Evolutionary conservation across 2,797 vertebrate species (phyloP).

Genomic region (Bryconaethiops microstoma): DNA sequence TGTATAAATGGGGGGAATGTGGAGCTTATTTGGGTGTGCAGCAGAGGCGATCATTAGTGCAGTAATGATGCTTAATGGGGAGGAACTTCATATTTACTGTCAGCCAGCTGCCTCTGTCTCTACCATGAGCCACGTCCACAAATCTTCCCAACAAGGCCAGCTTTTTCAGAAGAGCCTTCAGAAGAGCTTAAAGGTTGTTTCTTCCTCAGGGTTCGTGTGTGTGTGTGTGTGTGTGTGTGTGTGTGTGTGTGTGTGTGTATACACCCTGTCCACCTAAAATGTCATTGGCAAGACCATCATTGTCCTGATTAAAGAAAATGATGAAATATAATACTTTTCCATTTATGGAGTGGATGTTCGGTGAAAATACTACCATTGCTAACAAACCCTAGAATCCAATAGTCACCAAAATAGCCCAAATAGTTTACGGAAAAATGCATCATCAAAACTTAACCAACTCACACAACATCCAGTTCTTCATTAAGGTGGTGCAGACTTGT

Average conservation of each 20-base stretch:
- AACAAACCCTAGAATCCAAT: too few relatives aligned
- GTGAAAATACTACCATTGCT: too few relatives aligned
- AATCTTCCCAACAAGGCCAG: conserved; percentile 72
- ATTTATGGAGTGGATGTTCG: too few relatives aligned
- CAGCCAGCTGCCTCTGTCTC: conserved; percentile 74
- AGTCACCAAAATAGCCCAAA: too few relatives aligned
- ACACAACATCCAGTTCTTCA: too few relatives aligned
- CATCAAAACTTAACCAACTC: too few relatives aligned
- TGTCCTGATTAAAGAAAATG: too few relatives aligned
- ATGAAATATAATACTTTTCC: too few relatives aligned
- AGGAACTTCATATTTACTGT: conserved; percentile 65
- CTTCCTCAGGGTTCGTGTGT: not conserved
- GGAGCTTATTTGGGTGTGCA: conserved; percentile 51
- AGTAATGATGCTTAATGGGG: conserved; percentile 72
- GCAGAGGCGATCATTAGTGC: conserved; percentile 73
- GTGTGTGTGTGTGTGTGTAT: too few relatives aligned
- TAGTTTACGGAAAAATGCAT: too few relatives aligned
- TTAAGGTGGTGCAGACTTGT: too few relatives aligned
- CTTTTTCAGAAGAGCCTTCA: conserved; percentile 6
- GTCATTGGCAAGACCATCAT: not conserved
- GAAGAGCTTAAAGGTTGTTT: not conserved
- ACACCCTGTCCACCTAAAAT: not conserved
- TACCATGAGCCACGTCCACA: conserved; percentile 68
- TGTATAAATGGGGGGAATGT: conserved; percentile 41
- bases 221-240: too few relatives aligned